phyloP scores from a whole-genome alignment of 2,888 invertebrate species.

The Plagodis pulveraria region DNA sequence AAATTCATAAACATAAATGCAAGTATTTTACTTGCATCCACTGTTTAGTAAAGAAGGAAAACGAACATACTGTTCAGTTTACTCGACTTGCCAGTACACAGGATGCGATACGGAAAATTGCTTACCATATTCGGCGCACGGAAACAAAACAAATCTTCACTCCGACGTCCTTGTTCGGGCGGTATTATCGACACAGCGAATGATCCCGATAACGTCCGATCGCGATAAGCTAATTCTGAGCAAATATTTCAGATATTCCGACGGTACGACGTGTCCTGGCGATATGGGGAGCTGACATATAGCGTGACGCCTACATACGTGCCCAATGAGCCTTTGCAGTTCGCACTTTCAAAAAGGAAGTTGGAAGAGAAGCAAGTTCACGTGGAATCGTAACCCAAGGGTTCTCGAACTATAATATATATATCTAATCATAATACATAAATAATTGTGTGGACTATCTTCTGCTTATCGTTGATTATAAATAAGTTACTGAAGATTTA shows the following conservation, averaged over 20 bases:
- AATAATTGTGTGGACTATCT: too few species aligned
- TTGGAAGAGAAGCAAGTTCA: background rate
- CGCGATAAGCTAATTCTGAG: constrained; percentile 27
- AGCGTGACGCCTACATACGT: constrained; percentile 91
- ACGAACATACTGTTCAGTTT: too few species aligned
- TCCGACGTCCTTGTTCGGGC: constrained; percentile 17
- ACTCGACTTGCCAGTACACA: too few species aligned
- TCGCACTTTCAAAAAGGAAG: constrained; percentile 81
- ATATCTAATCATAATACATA: too few species aligned
- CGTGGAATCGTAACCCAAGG: background rate
- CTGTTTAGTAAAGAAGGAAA: too few species aligned
- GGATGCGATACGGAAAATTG: too few species aligned
- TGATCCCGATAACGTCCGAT: constrained; percentile 28
- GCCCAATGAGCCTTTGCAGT: constrained; percentile 89
- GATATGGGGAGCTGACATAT: constrained; percentile 87
- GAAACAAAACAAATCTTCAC: constrained; percentile 3
- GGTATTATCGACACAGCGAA: constrained; percentile 24
- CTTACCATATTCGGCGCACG: background rate
- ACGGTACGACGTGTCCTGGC: constrained; percentile 88
- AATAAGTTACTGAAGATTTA: too few species aligned
- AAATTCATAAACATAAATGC: too few species aligned
- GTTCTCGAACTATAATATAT: background rate
- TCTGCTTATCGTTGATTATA: too few species aligned
- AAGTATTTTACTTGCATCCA: too few species aligned
- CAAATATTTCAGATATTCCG: constrained; percentile 86